Evolutionary conservation across 2,888 invertebrate genomes (phyloP), one percentile per base, ranked within the genome.

Genomic region (Dasysyrphus tricinctus): DNA sequence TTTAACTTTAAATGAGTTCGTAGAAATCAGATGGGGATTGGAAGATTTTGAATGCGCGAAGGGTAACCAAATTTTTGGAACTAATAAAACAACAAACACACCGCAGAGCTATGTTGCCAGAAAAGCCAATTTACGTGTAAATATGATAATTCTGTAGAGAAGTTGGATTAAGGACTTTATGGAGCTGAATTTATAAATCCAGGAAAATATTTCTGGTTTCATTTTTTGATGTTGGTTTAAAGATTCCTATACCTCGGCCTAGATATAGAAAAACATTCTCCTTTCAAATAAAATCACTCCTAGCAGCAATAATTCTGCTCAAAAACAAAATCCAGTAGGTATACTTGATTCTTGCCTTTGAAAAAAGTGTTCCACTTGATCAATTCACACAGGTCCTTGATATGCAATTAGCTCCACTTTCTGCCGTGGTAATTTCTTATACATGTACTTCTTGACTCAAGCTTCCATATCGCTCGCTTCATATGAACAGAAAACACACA

Each of bases 371-470:
- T 54, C 24, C 16, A 69, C 39, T 24, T 69, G 54, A 80, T 57
- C 63, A 63, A 34, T 49, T 34, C 34, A 32, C 51, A 57, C 12
- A 57, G 57, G 67, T 59, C 12, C 54, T 37, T 80, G 16, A 29
- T 47, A 47, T 70, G 19, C 47, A 80, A 65, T 80, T 80, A 76
- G 76, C 47, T 69, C 51, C 54, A 69, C 37, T 80, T 69, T 54
- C 61, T 44, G 12, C 42, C 47, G 32, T 37, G 24, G 24, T 54
- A 44, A 61, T 61, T 65, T 42, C 14, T 37, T 65, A 29, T 44
- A n/a, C 39, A 29, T 57, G 29, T 47, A 49, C 47, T 54, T 61
- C 69, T 47, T 39, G 19, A 65, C 47, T 47, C 19, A 65, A 57
- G 39, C 12, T 65, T 34, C 44, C 19, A 44, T 51, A 39, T 69